Conservation (phyloP, 2,888 invertebrate genomes). For the Erebia aethiops region DNA sequence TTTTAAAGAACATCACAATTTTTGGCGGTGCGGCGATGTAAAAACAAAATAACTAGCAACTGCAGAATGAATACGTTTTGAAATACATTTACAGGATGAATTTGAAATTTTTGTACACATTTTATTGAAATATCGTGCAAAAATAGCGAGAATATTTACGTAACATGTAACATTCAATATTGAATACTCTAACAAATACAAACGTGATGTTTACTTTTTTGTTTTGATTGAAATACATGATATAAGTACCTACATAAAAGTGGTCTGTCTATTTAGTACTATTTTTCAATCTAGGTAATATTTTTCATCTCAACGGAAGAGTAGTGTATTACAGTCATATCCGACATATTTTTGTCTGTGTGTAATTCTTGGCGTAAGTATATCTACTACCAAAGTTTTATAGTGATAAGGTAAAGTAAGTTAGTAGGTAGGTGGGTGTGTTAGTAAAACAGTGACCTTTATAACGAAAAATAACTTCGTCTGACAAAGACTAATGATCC, state of each 20-base stretch:
- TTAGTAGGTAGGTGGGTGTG: neutral
- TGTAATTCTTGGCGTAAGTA: too few species aligned
- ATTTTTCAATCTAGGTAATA: too few species aligned
- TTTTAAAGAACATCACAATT: constrained; percentile 10
- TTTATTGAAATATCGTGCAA: neutral
- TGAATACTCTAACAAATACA: constrained; percentile 2
- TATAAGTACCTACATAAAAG: too few species aligned
- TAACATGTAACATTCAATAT: neutral
- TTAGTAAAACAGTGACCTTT: constrained; percentile 19
- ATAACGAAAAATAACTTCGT: constrained; percentile 3
- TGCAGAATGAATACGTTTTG: neutral
- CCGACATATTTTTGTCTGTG: too few species aligned
- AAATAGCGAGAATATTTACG: neutral
- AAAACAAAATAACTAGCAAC: constrained; percentile 17
- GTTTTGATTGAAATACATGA: neutral
- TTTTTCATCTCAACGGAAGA: too few species aligned
- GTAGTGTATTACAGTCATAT: too few species aligned
- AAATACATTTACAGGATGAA: constrained; percentile 5
- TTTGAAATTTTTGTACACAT: constrained; percentile 8
- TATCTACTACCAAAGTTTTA: too few species aligned
- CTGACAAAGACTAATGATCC: constrained; percentile 18
- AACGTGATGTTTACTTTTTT: neutral
- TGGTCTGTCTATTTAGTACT: too few species aligned
- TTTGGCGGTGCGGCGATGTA: constrained; percentile 3
- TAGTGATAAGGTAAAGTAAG: neutral